A percentile compares a stretch with the other conserved stretches of the same genome.
phyloP scores from a whole-genome alignment of 2,797 vertebrate genomes.

The Hyperoplus lanceolatus region DNA sequence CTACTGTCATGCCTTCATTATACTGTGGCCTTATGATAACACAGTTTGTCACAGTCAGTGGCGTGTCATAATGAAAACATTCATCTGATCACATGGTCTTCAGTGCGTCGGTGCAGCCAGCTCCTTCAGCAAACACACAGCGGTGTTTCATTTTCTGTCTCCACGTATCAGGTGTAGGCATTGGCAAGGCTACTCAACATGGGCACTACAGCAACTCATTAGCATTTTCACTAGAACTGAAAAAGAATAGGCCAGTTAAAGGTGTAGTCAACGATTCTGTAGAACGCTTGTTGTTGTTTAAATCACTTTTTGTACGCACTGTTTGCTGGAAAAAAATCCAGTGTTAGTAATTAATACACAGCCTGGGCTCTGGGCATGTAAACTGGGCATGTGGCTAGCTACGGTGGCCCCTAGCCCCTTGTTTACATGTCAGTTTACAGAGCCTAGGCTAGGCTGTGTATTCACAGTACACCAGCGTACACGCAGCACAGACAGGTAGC shows the following conservation, averaged over 20 bases:
- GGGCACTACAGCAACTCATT: neutral
- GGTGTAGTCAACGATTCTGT: too few relatives aligned
- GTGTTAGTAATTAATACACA: too few relatives aligned
- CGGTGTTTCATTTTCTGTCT: neutral
- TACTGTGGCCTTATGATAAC: neutral
- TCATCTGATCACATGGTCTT: conserved; percentile 31
- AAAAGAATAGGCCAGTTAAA: neutral
- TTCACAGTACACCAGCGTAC: too few relatives aligned
- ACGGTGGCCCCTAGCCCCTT: too few relatives aligned
- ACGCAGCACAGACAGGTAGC: too few relatives aligned
- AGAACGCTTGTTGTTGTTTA: too few relatives aligned
- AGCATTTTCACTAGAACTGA: neutral
- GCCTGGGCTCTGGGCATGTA: too few relatives aligned
- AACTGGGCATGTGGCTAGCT: too few relatives aligned
- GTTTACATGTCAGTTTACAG: too few relatives aligned
- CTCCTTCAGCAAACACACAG: neutral
- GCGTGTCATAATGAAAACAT: conserved; percentile 26
- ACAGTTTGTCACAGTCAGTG: neutral
- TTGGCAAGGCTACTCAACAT: neutral
- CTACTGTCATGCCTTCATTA: neutral
- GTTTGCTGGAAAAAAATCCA: too few relatives aligned
- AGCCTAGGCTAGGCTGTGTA: too few relatives aligned
- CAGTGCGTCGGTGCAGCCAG: neutral
- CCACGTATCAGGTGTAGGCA: conserved; percentile 13
- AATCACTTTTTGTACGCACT: too few relatives aligned